Conservation (phyloP, 2,888 invertebrate genomes). For the Protodeltote pygarga region DNA sequence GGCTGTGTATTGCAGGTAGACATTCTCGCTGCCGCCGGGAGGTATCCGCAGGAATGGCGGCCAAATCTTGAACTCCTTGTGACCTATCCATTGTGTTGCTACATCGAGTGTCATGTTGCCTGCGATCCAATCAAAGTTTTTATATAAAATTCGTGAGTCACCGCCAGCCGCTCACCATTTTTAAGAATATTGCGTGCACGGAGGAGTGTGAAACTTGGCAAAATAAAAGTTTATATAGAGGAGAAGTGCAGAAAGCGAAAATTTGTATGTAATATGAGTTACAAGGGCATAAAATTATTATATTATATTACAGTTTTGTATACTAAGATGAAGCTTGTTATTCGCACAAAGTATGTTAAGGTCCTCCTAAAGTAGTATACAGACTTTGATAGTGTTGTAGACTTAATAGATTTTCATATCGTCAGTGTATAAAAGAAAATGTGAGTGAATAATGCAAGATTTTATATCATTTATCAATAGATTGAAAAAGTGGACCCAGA, state of each 20-base stretch:
- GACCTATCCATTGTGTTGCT: conserved; percentile 54
- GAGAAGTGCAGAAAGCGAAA: too few species aligned
- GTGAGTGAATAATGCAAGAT: neutral
- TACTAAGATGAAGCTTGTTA: too few species aligned
- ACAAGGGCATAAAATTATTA: too few species aligned
- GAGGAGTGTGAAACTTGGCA: too few species aligned
- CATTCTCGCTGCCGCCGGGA: conserved; percentile 48
- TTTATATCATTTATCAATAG: neutral
- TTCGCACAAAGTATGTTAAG: too few species aligned
- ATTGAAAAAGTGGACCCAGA: neutral
- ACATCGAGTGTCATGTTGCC: conserved; percentile 56
- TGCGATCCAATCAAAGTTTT: conserved; percentile 23
- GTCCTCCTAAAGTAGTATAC: too few species aligned
- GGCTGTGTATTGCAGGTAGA: conserved; percentile 70
- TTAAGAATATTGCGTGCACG: too few species aligned
- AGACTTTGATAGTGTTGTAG: too few species aligned
- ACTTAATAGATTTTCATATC: neutral
- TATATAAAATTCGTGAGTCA: neutral
- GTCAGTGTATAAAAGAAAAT: neutral
- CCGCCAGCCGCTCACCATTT: too few species aligned
- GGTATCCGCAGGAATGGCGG: conserved; percentile 56
- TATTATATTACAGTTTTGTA: too few species aligned
- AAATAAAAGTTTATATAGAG: too few species aligned
- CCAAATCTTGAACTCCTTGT: conserved; percentile 56
- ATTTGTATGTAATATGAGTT: too few species aligned